These are phyloP conservation scores for Bombus consobrinus DNA, from an alignment of 1,140 invertebrate genomes.

Conservation along the genomic window DNA sequence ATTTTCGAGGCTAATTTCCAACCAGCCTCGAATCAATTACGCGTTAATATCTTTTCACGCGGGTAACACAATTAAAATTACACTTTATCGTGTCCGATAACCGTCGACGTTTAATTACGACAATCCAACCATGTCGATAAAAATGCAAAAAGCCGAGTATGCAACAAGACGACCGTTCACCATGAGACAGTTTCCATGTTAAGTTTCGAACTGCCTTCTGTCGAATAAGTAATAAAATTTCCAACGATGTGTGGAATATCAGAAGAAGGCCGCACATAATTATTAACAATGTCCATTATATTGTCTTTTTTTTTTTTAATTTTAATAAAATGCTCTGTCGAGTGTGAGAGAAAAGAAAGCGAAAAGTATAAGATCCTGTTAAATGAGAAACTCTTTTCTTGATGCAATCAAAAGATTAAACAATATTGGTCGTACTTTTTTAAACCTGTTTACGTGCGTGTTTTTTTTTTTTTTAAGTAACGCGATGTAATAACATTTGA, in stretches of 20 bases:
- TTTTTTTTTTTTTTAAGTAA: background rate
- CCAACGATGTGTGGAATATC: background rate
- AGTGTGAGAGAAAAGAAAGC: background rate
- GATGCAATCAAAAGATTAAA: background rate
- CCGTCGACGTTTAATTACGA: background rate
- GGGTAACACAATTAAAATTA: conserved; percentile 24
- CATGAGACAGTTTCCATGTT: background rate
- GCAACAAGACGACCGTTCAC: background rate
- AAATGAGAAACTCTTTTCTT: background rate
- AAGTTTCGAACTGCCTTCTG: background rate
- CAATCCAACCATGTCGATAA: conserved; percentile 2
- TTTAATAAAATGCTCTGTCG: background rate
- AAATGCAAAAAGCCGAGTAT: background rate
- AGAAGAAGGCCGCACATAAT: background rate
- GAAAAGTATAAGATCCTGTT: background rate
- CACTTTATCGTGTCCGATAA: conserved; percentile 14
- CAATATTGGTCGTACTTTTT: background rate
- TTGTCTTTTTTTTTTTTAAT: background rate
- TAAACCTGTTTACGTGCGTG: background rate
- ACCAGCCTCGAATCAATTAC: conserved; percentile 19
- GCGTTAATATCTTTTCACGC: conserved; percentile 33
- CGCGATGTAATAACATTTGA: background rate
- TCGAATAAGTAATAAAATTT: conserved; percentile 6
- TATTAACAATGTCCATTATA: background rate
- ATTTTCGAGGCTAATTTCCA: conserved; percentile 30